Percentiles rank a stretch among this genome's conserved stretches.
These are phyloP conservation scores for Hipparchia sbordonii DNA, from an alignment of 2,888 invertebrate genomes.

Conservation along the genomic window DNA sequence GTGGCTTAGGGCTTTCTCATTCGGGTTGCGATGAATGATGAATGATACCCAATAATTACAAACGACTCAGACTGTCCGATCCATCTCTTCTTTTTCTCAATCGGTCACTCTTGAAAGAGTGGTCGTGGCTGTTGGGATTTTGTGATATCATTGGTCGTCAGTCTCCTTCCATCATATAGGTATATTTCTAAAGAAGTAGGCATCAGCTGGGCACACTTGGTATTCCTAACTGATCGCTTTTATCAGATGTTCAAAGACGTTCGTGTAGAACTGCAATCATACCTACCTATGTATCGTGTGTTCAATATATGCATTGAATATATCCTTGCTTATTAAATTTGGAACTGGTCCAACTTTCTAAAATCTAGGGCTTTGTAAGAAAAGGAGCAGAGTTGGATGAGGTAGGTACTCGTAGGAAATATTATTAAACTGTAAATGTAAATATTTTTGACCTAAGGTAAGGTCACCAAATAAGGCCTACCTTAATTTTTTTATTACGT, in stretches of 20 bases:
- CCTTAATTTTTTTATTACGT: no score
- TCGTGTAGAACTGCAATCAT: constrained; percentile 5
- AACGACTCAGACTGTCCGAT: no score
- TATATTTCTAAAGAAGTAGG: background rate
- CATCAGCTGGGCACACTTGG: background rate
- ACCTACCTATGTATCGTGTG: background rate
- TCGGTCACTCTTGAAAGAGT: no score
- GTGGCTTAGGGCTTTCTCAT: no score
- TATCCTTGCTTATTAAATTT: constrained; percentile 14
- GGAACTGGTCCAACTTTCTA: constrained; percentile 21
- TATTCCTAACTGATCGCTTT: constrained; percentile 6
- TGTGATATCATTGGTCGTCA: no score
- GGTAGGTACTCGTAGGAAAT: no score
- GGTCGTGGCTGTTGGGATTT: no score
- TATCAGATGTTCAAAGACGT: background rate
- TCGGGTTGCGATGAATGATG: no score
- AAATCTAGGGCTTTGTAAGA: constrained; percentile 5
- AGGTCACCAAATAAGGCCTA: no score
- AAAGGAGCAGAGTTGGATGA: background rate
- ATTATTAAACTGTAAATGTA: background rate
- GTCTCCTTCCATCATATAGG: no score
- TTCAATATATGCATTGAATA: background rate
- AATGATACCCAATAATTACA: no score
- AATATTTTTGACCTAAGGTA: background rate
- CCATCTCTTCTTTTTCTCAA: no score